phyloP scores from a whole-genome alignment of 1,140 invertebrate genomes.

The Anastrepha obliqua region DNA sequence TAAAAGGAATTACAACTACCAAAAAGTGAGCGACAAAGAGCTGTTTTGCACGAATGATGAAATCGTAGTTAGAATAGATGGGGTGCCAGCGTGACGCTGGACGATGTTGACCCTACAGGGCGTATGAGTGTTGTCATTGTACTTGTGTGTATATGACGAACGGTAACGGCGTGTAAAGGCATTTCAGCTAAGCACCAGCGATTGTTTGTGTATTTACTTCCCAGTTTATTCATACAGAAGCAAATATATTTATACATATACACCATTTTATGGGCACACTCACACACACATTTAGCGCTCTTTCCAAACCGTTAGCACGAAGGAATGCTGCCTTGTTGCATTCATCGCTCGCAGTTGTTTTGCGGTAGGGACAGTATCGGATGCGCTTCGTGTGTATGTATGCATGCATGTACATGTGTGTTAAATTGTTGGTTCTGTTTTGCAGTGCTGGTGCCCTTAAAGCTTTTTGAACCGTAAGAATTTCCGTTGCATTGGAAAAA shows the following conservation, averaged over 20 bases:
- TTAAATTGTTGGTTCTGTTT: neutral
- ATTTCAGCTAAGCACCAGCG: slow-evolving; percentile 11
- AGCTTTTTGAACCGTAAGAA: slow-evolving; percentile 38
- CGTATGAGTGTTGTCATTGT: neutral
- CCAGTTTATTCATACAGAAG: neutral
- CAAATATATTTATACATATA: neutral
- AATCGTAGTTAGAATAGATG: neutral
- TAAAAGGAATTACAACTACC: slow-evolving; percentile 17
- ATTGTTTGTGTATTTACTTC: slow-evolving; percentile 14
- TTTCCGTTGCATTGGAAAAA: slow-evolving; percentile 46
- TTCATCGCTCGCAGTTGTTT: slow-evolving; percentile 14
- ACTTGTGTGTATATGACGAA: neutral
- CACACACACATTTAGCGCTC: neutral
- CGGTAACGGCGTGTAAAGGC: neutral
- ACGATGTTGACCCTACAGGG: neutral
- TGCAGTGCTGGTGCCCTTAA: neutral
- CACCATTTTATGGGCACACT: neutral
- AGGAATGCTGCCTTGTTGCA: slow-evolving; percentile 23
- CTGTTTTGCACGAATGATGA: neutral
- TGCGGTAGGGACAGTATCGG: neutral
- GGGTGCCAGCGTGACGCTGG: neutral
- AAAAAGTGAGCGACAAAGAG: neutral
- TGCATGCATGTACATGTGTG: neutral
- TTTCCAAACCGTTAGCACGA: slow-evolving; percentile 4
- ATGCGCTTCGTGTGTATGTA: neutral